Evolutionary conservation across 2,797 vertebrate genomes (phyloP).

Genomic region (Caiman crocodilus): DNA sequence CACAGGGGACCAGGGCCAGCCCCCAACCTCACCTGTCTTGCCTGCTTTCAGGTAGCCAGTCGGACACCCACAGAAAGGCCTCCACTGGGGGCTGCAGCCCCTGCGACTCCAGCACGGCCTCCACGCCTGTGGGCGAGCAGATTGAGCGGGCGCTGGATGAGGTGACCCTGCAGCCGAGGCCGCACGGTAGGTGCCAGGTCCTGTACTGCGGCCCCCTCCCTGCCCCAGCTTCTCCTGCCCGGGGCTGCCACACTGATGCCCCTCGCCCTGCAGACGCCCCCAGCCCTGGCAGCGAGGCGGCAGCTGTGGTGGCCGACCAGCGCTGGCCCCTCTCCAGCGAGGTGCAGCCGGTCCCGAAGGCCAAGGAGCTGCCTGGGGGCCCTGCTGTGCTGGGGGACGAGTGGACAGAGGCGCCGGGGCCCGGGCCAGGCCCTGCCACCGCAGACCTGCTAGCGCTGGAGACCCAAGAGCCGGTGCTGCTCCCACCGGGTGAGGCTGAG

Average conservation of each 20-base stretch:
- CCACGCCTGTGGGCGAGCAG: slow-evolving; percentile 73
- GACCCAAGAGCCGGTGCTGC: slow-evolving; percentile 40
- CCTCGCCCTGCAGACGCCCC: slow-evolving; percentile 64
- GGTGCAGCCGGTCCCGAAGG: slow-evolving; percentile 48
- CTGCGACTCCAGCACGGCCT: slow-evolving; percentile 78
- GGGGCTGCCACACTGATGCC: not conserved
- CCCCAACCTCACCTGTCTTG: not conserved
- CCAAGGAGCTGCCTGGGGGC: slow-evolving; percentile 16
- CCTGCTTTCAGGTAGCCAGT: slow-evolving; percentile 81
- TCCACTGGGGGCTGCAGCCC: slow-evolving; percentile 80
- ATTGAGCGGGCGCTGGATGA: slow-evolving; percentile 68
- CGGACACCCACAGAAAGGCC: slow-evolving; percentile 82
- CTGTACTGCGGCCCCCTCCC: not conserved
- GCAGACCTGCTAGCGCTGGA: slow-evolving; percentile 77
- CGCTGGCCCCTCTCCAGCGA: slow-evolving; percentile 59
- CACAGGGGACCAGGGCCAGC: not conserved
- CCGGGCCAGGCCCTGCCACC: slow-evolving; percentile 5
- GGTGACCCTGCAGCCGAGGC: slow-evolving; percentile 58
- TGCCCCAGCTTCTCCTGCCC: not conserved
- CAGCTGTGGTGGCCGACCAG: slow-evolving; percentile 27
- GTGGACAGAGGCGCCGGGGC: slow-evolving; percentile 50
- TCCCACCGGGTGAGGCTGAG: not conserved
- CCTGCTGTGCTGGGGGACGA: slow-evolving; percentile 19
- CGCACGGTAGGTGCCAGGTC: slow-evolving; percentile 70
- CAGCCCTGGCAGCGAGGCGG: slow-evolving; percentile 68